Evolutionary conservation across 2,113 vertebrate species (phyloP), one percentile per base, ranked within the genome.

Genomic region (Sarotherodon lohbergeri): DNA sequence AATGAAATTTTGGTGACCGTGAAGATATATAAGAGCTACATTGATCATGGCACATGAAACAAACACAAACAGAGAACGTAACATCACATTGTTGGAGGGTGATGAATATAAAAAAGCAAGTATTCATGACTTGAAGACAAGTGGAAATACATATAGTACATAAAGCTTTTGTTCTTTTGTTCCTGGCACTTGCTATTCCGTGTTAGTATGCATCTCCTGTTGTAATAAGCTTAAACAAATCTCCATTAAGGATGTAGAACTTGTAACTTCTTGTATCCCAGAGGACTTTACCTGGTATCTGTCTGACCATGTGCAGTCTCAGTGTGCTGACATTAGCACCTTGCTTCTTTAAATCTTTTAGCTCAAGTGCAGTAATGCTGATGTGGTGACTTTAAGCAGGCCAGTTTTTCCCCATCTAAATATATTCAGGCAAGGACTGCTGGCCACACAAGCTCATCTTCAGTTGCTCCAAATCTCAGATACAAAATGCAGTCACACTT

Each of bases 341-440:
- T 79, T n/a, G 16, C 86, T n/a, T 81, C 71, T 88, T 81, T 90
- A 89, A 94, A 92, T 88, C 79, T 91, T 71, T 93, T 92, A 90
- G 83, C 90, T 89, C 7, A 27, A 83, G 48, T 83, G 73, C 82
- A 80, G 90, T 66, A 82, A 78, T 90, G 90, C 88, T 92, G 92
- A 93, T 91, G 88, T 85, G 59, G 56, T 73, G 84, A 59, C 90
- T 87, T 71, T 59, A 56, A 84, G 80, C 46, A 59, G 54, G 46
- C 54, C 85, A 52, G 19, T 68, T 87, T 90, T 91, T 90, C 54
- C 76, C 80, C 80, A 88, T 90, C 88, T 76, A 83, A 89, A 90
- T 91, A 27, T 78, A 89, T 91, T 81, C 63, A 61, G 24, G 79
- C 9, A 68, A 84, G 52, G 12, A 81, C 63, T 27, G n/a, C 80